Conservation (phyloP, 2,113 vertebrate genomes). For the Pagrus major region DNA sequence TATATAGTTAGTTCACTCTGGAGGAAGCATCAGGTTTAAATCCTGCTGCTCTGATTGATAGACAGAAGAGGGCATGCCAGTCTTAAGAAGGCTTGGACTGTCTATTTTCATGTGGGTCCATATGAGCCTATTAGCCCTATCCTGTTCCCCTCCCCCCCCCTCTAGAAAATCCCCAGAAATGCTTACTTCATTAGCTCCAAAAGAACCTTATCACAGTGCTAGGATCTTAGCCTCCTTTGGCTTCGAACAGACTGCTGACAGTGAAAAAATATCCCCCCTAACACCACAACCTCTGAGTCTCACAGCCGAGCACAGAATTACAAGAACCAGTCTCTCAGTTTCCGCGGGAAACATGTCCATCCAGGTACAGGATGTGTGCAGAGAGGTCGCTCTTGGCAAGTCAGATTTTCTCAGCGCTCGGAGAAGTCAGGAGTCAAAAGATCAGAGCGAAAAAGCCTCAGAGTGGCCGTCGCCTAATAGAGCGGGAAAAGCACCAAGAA, state of each 20-base stretch:
- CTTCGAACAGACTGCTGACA: conserved; percentile 34
- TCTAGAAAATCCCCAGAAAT: conserved; percentile 16
- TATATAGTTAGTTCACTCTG: conserved; percentile 32
- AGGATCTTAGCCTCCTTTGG: conserved; percentile 60
- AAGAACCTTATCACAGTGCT: conserved; percentile 78
- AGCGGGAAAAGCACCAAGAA: conserved; percentile 72
- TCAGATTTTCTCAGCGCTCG: conserved; percentile 45
- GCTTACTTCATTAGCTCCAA: conserved; percentile 42
- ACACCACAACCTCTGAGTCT: conserved; percentile 17
- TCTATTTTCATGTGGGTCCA: conserved; percentile 33
- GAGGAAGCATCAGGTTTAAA: conserved; percentile 16
- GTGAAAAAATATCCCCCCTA: not conserved
- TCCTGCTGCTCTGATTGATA: conserved; percentile 14
- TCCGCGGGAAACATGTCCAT: conserved; percentile 63
- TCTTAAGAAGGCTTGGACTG: conserved; percentile 3
- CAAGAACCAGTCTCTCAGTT: conserved; percentile 38
- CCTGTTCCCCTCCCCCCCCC: not conserved
- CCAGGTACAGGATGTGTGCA: conserved; percentile 58
- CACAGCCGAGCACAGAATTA: conserved; percentile 47
- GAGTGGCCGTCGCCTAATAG: conserved; percentile 73
- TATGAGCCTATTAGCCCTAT: conserved; percentile 6
- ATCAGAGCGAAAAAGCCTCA: conserved; percentile 76
- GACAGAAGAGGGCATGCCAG: conserved; percentile 39
- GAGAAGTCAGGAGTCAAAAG: conserved; percentile 52
- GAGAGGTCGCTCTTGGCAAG: conserved; percentile 27